Conservation (phyloP, 2,888 invertebrate genomes). For the Tillus elongatus region DNA sequence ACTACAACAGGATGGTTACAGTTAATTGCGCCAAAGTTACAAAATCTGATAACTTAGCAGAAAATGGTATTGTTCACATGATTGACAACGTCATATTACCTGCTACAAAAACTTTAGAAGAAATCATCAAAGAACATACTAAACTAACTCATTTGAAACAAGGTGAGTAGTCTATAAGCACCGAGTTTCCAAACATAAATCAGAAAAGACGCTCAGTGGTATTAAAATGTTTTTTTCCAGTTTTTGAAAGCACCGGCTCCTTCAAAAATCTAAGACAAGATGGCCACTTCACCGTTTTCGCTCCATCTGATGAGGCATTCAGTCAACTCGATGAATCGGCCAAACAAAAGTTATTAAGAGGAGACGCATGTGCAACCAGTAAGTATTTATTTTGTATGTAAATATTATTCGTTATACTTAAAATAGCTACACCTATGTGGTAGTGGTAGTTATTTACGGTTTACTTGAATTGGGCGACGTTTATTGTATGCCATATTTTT, state of each 20-base stretch:
- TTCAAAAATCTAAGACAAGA: conserved; percentile 45
- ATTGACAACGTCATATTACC: conserved; percentile 52
- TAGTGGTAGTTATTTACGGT: no score
- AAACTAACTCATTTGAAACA: conserved; percentile 51
- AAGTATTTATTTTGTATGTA: no score
- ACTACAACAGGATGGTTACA: conserved; percentile 45
- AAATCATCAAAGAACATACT: conserved; percentile 49
- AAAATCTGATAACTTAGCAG: conserved; percentile 52
- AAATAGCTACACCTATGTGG: no score
- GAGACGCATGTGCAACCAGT: conserved; percentile 53
- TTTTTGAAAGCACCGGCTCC: conserved; percentile 50
- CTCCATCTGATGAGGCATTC: conserved; percentile 59
- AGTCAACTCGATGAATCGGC: conserved; percentile 47
- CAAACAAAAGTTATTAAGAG: conserved; percentile 46
- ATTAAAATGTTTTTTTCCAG: conserved; percentile 29
- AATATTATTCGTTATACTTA: no score
- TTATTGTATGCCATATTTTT: no score
- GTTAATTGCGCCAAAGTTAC: conserved; percentile 59
- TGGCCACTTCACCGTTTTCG: conserved; percentile 55
- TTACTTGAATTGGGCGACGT: no score
- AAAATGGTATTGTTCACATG: conserved; percentile 58
- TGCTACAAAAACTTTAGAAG: conserved; percentile 46
- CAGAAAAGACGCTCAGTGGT: background rate
- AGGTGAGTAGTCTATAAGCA: conserved; percentile 34
- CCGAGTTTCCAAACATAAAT: no score